Percentiles rank a stretch among this genome's conserved stretches.
These are phyloP conservation scores for Propithecus coquereli DNA, from an alignment of 2,113 vertebrate species.

Conservation along the genomic window DNA sequence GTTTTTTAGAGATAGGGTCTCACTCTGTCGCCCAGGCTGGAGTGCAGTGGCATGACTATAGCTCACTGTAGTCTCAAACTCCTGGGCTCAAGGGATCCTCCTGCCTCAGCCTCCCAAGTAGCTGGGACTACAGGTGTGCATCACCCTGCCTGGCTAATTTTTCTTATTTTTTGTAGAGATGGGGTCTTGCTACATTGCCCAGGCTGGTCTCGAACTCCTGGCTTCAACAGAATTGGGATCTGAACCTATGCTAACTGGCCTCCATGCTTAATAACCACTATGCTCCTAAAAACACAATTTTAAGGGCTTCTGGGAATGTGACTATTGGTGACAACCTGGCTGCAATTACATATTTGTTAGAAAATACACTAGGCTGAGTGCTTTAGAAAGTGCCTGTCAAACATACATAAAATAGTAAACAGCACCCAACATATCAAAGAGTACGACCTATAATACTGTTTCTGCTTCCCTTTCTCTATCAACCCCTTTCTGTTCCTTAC, in stretches of 20 bases:
- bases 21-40: too few relatives aligned
- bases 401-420: conserved; percentile 7
- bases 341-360: conserved; percentile 28
- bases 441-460: not conserved
- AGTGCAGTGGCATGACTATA: too few relatives aligned
- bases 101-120: too few relatives aligned
- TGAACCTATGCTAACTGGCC: not conserved
- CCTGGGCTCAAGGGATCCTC: too few relatives aligned
- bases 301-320: not conserved
- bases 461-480: not conserved
- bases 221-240: not conserved
- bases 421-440: conserved; percentile 17
- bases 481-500: not conserved
- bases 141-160: too few relatives aligned
- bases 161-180: too few relatives aligned
- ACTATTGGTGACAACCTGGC: not conserved
- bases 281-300: not conserved
- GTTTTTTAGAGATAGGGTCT: too few relatives aligned
- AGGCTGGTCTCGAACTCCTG: too few relatives aligned
- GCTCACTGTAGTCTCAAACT: too few relatives aligned
- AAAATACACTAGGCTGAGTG: not conserved
- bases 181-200: too few relatives aligned
- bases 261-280: not conserved
- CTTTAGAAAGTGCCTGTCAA: not conserved
- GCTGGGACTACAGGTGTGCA: too few relatives aligned